Evolutionary conservation across 2,888 invertebrate genomes (phyloP).

Genomic region (Venusia cambrica): DNA sequence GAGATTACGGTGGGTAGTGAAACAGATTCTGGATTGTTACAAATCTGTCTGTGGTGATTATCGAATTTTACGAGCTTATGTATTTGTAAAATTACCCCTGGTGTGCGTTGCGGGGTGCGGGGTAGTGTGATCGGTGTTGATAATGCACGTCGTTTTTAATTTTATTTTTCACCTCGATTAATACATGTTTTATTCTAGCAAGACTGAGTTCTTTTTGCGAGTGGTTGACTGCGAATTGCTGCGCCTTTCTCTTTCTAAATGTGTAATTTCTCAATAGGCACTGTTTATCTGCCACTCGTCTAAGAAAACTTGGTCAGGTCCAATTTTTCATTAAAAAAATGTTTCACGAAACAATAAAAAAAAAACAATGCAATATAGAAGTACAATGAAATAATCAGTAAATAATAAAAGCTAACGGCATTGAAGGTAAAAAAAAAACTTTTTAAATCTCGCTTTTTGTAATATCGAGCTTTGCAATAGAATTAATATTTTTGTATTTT

Average conservation of each 20-base stretch:
- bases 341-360: too few species aligned
- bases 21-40: constrained; percentile 39
- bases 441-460: constrained; percentile 11
- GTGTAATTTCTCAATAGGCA: too few species aligned
- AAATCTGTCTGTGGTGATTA: constrained; percentile 77
- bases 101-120: constrained; percentile 56
- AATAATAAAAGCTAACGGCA: not conserved
- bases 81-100: constrained; percentile 63
- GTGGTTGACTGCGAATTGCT: too few species aligned
- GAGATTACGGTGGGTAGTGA: constrained; percentile 18
- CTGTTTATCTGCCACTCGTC: too few species aligned
- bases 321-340: too few species aligned
- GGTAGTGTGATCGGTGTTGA: constrained; percentile 37
- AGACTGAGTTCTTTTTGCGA: too few species aligned
- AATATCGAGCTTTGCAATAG: constrained; percentile 21
- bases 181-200: too few species aligned
- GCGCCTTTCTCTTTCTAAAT: too few species aligned
- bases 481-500: constrained; percentile 29
- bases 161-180: constrained; percentile 11
- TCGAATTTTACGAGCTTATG: constrained; percentile 78
- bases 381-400: too few species aligned
- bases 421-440: constrained; percentile 1
- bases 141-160: constrained; percentile 58
- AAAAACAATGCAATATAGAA: too few species aligned
- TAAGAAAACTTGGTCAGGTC: too few species aligned